These are phyloP conservation scores for Rhorus exstirpatorius DNA, from an alignment of 2,888 invertebrate species.

Conservation along the genomic window DNA sequence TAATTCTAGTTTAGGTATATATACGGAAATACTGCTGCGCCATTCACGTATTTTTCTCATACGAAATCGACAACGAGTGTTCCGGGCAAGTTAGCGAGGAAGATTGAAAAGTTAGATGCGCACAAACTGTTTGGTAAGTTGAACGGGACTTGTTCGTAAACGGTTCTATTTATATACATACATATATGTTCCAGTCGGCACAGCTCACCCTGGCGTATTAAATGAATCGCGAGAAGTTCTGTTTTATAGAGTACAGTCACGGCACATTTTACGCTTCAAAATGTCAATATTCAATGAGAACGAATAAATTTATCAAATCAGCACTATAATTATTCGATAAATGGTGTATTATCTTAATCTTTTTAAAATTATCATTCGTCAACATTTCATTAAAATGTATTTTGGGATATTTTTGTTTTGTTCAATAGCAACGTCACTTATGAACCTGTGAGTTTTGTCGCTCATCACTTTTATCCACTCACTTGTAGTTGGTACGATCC, in stretches of 20 bases:
- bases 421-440: too few relatives aligned
- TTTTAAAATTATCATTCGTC: too few relatives aligned
- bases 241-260: neutral
- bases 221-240: neutral
- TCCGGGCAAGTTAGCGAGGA: constrained; percentile 70
- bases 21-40: neutral
- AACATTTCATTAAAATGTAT: too few relatives aligned
- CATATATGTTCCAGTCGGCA: constrained; percentile 5
- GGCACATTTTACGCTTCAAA: too few relatives aligned
- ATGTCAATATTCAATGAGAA: neutral
- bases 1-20: neutral
- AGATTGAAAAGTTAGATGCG: constrained; percentile 79
- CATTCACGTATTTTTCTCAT: constrained; percentile 18
- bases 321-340: too few relatives aligned
- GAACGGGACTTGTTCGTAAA: constrained; percentile 58
- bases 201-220: neutral
- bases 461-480: too few relatives aligned
- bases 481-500: too few relatives aligned
- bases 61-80: constrained; percentile 41
- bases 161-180: constrained; percentile 25
- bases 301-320: neutral
- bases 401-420: too few relatives aligned
- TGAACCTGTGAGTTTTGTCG: too few relatives aligned
- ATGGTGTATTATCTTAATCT: too few relatives aligned
- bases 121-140: constrained; percentile 67